Evolutionary conservation across 2,113 vertebrate species (phyloP).

Genomic region (Semicossyphus pulcher): DNA sequence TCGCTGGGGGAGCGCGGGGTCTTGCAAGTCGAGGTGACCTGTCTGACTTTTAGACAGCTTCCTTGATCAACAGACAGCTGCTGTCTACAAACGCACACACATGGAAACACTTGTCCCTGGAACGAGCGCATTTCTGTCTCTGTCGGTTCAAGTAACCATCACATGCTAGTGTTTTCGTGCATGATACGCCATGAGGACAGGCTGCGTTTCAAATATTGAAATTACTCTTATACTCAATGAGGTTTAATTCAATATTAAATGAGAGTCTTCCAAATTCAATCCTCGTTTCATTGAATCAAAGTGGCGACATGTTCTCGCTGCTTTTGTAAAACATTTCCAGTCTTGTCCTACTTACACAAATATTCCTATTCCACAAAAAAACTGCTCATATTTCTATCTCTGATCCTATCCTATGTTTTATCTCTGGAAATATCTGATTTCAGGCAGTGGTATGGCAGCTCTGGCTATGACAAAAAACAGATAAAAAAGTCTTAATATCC

Average conservation of each 20-base stretch:
- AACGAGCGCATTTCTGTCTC: not conserved
- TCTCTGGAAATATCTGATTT: constrained; percentile 1
- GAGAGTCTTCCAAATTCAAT: not conserved
- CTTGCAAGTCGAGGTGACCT: constrained; percentile 57
- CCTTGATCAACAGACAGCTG: constrained; percentile 58
- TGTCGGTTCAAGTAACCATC: not conserved
- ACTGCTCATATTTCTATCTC: not conserved
- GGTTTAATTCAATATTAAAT: constrained; percentile 7
- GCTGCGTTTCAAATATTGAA: not conserved
- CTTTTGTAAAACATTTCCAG: not conserved
- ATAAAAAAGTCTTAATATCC: not conserved
- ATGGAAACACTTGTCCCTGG: not conserved
- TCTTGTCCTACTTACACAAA: not conserved
- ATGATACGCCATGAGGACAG: not conserved
- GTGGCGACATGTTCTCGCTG: not conserved
- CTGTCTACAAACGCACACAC: constrained; percentile 20
- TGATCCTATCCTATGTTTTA: not conserved
- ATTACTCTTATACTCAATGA: not conserved
- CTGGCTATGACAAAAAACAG: not conserved
- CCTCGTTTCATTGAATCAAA: not conserved
- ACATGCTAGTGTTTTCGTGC: not conserved
- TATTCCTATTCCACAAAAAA: not conserved
- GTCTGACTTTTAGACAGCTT: constrained; percentile 48
- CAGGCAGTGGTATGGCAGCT: not conserved
- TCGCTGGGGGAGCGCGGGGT: constrained; percentile 31